Evolutionary conservation across 1,140 invertebrate genomes (phyloP).

Genomic region (Pseudobourletiella spinata): DNA sequence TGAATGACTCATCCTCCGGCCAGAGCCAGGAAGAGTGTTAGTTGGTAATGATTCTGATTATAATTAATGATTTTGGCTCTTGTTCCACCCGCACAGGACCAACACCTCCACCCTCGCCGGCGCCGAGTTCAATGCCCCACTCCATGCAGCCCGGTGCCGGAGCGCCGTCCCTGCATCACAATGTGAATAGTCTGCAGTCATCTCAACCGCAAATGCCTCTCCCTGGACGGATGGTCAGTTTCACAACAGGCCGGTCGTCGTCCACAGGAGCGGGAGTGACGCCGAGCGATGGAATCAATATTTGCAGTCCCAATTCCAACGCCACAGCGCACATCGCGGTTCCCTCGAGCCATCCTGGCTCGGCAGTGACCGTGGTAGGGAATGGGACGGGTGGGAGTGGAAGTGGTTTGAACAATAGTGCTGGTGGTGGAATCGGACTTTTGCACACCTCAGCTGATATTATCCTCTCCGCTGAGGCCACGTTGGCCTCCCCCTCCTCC

Average conservation of each 20-base stretch:
- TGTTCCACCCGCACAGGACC: constrained; percentile 18
- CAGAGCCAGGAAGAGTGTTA: too few species aligned
- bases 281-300: neutral
- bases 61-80: neutral
- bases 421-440: constrained; percentile 6
- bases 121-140: constrained; percentile 22
- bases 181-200: neutral
- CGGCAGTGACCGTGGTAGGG: neutral
- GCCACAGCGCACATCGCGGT: neutral
- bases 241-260: neutral
- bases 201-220: constrained; percentile 1
- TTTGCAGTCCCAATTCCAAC: neutral
- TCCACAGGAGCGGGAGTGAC: neutral
- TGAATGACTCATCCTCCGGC: too few species aligned
- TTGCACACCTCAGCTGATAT: constrained; percentile 2
- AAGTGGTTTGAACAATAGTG: too few species aligned
- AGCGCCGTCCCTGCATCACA: too few species aligned
- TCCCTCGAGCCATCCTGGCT: neutral
- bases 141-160: neutral
- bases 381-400: too few species aligned
- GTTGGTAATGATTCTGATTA: too few species aligned
- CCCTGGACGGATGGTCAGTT: constrained; percentile 3
- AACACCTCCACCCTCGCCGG: constrained; percentile 36
- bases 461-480: constrained; percentile 8
- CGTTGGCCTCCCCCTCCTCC: constrained; percentile 11